Base-by-base conservation (phyloP, 2,888 invertebrate genomes). In the Crioceris asparagi region DNA sequence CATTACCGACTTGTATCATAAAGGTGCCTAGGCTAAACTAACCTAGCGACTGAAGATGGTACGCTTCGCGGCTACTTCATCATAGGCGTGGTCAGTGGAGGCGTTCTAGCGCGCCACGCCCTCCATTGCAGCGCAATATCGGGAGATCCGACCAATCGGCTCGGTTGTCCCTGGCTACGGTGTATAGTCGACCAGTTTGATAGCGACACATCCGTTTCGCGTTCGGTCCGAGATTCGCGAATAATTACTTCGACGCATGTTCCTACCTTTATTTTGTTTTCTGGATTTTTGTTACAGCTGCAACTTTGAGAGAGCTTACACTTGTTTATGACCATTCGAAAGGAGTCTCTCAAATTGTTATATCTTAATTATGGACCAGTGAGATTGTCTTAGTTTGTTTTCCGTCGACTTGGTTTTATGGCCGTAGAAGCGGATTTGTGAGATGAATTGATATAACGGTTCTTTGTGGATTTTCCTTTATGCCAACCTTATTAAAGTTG, bases 281-380 rank as follows among this genome's bases (percentile, higher is more conserved):
- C 53, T 49, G 51, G 54, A 57, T 56, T 59, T 57, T 58, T 56
- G 56, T 60, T 58, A 55, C 58, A 59, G 61, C 56, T 56, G 53
- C 54, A 49, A 54, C 53, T 54, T 55, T 56, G 55, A 25, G 26
- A 60, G 59, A 58, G 59, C 60, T 61, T 61, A 62, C 61, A 61
- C 57, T 57, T 57, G 56, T 61, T 61, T 62, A 60, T 58, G 56
- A 58, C 53, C 56, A 52, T 57, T 60, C 58, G 56, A 59, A 57
- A 60, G 53, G 54, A 54, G 53, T 53, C 56, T 55, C 55, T 59
- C 53, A 60, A 59, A 60, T 61, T 62, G 61, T 60, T 62, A 60
- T 61, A 60, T 56, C 59, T 62, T 60, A 62, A 61, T 62, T 61
- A 58, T 45, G 27, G 15, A 14, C 10, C 7, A 21, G 15, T 3